Evolutionary conservation across 2,113 vertebrate genomes (phyloP), one percentile per base, ranked within the genome.

Genomic region (Canis aureus): DNA sequence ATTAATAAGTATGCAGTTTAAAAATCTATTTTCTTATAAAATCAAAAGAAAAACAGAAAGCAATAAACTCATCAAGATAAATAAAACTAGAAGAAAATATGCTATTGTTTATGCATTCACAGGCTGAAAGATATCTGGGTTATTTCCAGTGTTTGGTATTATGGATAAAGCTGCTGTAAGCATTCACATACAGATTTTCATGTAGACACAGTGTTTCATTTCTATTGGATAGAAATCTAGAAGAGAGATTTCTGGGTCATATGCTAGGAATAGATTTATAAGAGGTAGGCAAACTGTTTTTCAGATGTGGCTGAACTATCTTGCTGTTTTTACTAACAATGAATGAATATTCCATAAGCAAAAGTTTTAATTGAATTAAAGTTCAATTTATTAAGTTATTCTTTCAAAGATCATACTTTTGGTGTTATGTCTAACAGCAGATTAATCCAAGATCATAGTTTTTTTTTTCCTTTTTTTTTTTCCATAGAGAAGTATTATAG

Each of bases 161-260:
- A 51, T 22, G 49, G 91, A 51, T 92, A 86, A 92, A 94, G 32
- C 19, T 96, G 8, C 53, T 5, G 35, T 76, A 85, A 95, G 71
- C 35, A 89, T 76, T 89, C 69, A 74, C 20, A 27, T 62, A 80
- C 15, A 80, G 17, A 38, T 11, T 92, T 91, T 91, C 38, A 60
- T 78, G 29, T 89, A 20, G 89, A 57, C 4, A 86, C 8, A 92
- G 25, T 59, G 94, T 78, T 94, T 81, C 13, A 43, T 85, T 95
- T 81, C 15, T 81, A 32, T 95, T 69, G 17, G 17, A 35, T 85
- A 59, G 13, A 79, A 88, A 88, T 89, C 23, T 81, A 97, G 64
- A 62, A 89, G 19, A 91, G 27, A 8, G 76, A 67, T 80, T 93
- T 83, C 32, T 38, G 29, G 19, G n/a, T 80, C 57, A 79, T 43